Percentiles rank a stretch among this genome's conserved stretches.
Evolutionary conservation across 92 coral and sea anemone species (phyloP).

Genomic region (Anthopleura xanthogrammica): DNA sequence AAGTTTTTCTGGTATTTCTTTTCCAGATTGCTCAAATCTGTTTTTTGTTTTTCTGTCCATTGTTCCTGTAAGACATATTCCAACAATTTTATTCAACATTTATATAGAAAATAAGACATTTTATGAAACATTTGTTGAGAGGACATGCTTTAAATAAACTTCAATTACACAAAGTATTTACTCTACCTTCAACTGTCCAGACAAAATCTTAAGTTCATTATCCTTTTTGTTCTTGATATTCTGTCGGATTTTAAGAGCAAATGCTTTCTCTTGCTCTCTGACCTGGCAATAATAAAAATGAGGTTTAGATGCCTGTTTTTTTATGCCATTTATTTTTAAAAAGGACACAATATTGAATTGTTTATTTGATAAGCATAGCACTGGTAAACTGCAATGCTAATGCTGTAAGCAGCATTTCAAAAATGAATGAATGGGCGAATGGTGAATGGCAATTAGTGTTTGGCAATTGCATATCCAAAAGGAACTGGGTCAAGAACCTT

Average conservation of each 20-base stretch:
- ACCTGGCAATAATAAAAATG: constrained; percentile 32
- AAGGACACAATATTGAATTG: too few relatives aligned
- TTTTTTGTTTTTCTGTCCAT: constrained; percentile 59
- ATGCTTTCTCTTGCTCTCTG: constrained; percentile 81
- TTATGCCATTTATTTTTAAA: too few relatives aligned
- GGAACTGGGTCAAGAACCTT: too few relatives aligned
- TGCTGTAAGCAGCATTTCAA: too few relatives aligned
- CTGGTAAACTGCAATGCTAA: neutral
- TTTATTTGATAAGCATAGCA: too few relatives aligned
- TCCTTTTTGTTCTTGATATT: constrained; percentile 59
- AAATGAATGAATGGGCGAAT: too few relatives aligned
- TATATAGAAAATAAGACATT: neutral
- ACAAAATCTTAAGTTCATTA: constrained; percentile 47
- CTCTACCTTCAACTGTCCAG: constrained; percentile 65
- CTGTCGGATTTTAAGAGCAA: constrained; percentile 61
- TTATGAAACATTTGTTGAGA: neutral
- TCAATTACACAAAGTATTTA: neutral
- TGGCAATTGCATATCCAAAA: too few relatives aligned
- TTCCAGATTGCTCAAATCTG: constrained; percentile 41
- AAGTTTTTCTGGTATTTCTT: constrained; percentile 62
- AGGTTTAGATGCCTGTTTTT: too few relatives aligned
- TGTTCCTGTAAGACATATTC: constrained; percentile 39
- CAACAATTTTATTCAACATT: neutral
- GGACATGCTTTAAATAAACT: neutral
- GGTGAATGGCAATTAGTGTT: too few relatives aligned